A percentile compares a stretch with the other conserved stretches of the same genome.
phyloP scores from a whole-genome alignment of 2,888 invertebrate genomes.

The Hedya salicella region DNA sequence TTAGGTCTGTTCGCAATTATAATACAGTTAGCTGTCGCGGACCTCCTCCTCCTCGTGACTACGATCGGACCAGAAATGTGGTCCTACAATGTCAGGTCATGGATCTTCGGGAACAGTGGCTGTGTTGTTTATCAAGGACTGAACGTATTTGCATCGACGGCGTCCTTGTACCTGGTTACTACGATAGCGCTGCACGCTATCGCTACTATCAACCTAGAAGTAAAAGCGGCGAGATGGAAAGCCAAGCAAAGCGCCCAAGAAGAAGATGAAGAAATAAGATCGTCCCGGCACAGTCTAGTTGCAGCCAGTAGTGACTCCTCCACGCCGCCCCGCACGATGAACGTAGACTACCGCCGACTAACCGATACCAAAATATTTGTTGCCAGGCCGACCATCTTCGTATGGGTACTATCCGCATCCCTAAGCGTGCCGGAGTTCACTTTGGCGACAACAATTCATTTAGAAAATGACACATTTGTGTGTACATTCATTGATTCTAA shows the following conservation, averaged over 20 bases:
- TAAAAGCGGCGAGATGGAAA: conserved; percentile 67
- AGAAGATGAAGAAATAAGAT: conserved; percentile 76
- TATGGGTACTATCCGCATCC: conserved; percentile 85
- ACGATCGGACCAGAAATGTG: conserved; percentile 82
- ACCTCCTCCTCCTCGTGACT: conserved; percentile 73
- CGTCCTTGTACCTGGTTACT: conserved; percentile 83
- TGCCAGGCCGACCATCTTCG: conserved; percentile 80
- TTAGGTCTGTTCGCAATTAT: conserved; percentile 82
- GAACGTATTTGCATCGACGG: conserved; percentile 83
- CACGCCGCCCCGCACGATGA: conserved; percentile 80
- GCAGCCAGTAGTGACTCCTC: conserved; percentile 74
- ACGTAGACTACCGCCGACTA: conserved; percentile 79
- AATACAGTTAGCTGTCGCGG: conserved; percentile 82
- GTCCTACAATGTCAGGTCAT: conserved; percentile 77
- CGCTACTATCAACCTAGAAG: conserved; percentile 82
- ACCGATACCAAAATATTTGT: conserved; percentile 76
- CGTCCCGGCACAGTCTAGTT: conserved; percentile 79
- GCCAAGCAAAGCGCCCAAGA: conserved; percentile 63
- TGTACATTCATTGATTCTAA: conserved; percentile 83
- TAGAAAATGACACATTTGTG: conserved; percentile 65
- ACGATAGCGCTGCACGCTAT: conserved; percentile 85
- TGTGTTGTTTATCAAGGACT: conserved; percentile 84
- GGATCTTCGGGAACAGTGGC: conserved; percentile 77
- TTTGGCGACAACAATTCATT: conserved; percentile 77
- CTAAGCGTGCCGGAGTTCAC: conserved; percentile 86